These are phyloP conservation scores for Tuta absoluta DNA, from an alignment of 2,888 invertebrate species.

Conservation along the genomic window DNA sequence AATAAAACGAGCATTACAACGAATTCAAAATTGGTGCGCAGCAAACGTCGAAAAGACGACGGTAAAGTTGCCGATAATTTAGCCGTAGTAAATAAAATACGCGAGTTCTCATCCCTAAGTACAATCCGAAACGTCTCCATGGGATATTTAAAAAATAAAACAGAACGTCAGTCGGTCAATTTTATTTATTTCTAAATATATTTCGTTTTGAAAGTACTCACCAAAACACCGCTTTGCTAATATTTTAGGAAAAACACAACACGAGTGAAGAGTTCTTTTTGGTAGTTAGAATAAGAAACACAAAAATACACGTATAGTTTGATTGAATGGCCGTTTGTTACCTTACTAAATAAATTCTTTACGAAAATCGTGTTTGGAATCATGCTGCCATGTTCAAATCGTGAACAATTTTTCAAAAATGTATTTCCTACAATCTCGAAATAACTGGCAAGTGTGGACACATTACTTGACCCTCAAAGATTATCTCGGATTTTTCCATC, in stretches of 20 bases:
- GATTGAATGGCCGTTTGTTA: no score
- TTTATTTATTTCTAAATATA: conserved; percentile 46
- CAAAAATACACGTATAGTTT: background rate
- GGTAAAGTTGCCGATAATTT: background rate
- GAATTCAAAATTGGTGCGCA: background rate
- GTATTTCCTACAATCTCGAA: no score
- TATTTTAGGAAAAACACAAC: background rate
- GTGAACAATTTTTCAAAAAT: no score
- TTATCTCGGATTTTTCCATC: no score
- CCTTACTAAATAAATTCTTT: no score
- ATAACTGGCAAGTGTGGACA: no score
- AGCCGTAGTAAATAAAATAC: conserved; percentile 2
- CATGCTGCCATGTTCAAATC: no score
- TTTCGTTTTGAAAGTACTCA: conserved; percentile 49
- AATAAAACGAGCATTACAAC: background rate
- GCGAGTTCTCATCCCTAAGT: background rate
- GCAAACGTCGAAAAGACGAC: conserved; percentile 11
- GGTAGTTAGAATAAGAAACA: background rate
- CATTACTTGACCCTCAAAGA: no score
- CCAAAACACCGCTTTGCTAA: conserved; percentile 38
- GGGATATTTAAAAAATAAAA: conserved; percentile 55
- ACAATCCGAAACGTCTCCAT: conserved; percentile 25
- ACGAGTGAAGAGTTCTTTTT: background rate
- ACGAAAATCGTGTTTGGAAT: no score
- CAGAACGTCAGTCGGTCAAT: conserved; percentile 44